These are phyloP conservation scores for Drosophila dives DNA, from an alignment of 2,888 invertebrate genomes.

Conservation along the genomic window DNA sequence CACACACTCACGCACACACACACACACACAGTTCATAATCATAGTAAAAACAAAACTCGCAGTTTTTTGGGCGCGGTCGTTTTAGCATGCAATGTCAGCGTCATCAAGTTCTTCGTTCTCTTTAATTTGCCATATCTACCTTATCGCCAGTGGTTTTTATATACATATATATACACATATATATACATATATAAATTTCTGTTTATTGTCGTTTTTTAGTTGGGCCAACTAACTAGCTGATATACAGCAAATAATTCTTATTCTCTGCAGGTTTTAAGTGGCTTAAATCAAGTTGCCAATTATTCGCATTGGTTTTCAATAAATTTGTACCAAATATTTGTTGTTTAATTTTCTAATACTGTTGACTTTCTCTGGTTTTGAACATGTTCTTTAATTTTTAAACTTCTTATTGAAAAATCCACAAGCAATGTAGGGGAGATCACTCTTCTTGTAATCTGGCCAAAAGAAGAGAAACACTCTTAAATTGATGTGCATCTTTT, in stretches of 20 bases:
- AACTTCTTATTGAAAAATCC: not conserved
- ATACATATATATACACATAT: slow-evolving; percentile 12
- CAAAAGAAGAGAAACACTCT: not conserved
- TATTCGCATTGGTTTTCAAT: not conserved
- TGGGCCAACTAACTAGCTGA: slow-evolving; percentile 10
- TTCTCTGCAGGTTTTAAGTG: slow-evolving; percentile 13
- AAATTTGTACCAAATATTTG: not conserved
- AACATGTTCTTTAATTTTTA: not conserved
- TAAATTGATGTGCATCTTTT: too few species aligned
- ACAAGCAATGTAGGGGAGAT: not conserved
- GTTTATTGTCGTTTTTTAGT: slow-evolving; percentile 25
- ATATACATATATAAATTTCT: not conserved
- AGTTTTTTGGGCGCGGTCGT: slow-evolving; percentile 44
- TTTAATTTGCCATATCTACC: slow-evolving; percentile 36
- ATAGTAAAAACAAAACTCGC: not conserved
- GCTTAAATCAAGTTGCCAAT: slow-evolving; percentile 9
- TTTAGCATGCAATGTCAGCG: slow-evolving; percentile 51
- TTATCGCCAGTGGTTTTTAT: slow-evolving; percentile 17
- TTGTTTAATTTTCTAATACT: not conserved
- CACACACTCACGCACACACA: not conserved
- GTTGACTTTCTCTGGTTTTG: not conserved
- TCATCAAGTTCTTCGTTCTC: slow-evolving; percentile 45
- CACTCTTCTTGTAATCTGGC: not conserved
- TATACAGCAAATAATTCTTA: slow-evolving; percentile 11
- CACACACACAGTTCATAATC: slow-evolving; percentile 7